Evolutionary conservation across 2,888 invertebrate species (phyloP), one percentile per base, ranked within the genome.

Genomic region (Lagria hirta): DNA sequence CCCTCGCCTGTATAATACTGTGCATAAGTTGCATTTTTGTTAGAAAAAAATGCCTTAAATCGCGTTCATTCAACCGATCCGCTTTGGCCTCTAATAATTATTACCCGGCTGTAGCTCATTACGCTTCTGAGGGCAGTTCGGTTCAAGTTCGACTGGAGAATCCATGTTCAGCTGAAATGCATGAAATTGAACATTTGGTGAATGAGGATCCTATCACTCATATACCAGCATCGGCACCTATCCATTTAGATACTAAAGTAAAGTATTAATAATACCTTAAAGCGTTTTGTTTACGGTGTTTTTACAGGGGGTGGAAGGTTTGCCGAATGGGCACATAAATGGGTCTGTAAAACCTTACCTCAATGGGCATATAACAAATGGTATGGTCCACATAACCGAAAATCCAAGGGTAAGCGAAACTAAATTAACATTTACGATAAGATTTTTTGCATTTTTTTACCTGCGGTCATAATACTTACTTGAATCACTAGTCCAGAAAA

Each of bases 391-490:
- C 58, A 82, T 83, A 51, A 82, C 81, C 23, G 83, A 84, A 70
- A 84, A 84, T 70, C 83, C 83, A 35, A 77, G 81, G 71, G 84
- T 83, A 67, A 72, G 71, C 51, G n/a, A n/a, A n/a, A n/a, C n/a
- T n/a, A n/a, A n/a, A n/a, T n/a, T n/a, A n/a, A n/a, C n/a, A n/a
- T n/a, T n/a, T n/a, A n/a, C n/a, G n/a, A n/a, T n/a, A n/a, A n/a
- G n/a, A n/a, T n/a, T n/a, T n/a, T n/a, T n/a, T n/a, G n/a, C n/a
- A n/a, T n/a, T n/a, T n/a, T n/a, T n/a, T n/a, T n/a, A n/a, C n/a
- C n/a, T n/a, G n/a, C n/a, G n/a, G n/a, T n/a, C n/a, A n/a, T n/a
- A n/a, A n/a, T n/a, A n/a, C n/a, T n/a, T n/a, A n/a, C n/a, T n/a
- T n/a, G n/a, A n/a, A n/a, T n/a, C n/a, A n/a, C n/a, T n/a, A n/a